Evolutionary conservation across 2,797 vertebrate species (phyloP).

Genomic region (Galaxias olidus): DNA sequence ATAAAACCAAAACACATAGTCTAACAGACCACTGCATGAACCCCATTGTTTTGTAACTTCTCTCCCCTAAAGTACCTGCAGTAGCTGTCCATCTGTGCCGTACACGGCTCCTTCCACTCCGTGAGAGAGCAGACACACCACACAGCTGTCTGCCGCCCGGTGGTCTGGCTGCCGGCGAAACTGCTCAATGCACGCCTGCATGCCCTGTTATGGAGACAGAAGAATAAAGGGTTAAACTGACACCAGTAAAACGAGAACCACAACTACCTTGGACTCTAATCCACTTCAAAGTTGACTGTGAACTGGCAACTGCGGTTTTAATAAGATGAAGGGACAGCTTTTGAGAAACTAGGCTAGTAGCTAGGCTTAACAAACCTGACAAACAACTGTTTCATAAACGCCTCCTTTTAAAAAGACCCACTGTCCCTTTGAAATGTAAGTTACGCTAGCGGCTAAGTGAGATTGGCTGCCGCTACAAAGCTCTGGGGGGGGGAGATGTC

Average conservation of each 20-base stretch:
- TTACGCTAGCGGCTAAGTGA: neutral
- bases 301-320: too few relatives aligned
- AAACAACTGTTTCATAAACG: neutral
- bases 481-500: constrained; percentile 1
- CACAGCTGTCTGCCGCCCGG: constrained; percentile 80
- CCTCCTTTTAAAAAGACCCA: constrained; percentile 1
- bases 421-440: neutral
- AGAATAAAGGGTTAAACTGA: neutral
- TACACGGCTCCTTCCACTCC: constrained; percentile 92
- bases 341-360: too few relatives aligned
- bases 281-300: too few relatives aligned
- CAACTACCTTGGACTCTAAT: too few relatives aligned
- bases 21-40: constrained; percentile 5
- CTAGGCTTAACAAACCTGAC: neutral
- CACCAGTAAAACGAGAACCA: neutral
- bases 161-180: constrained; percentile 81
- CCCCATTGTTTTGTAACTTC: neutral
- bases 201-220: constrained; percentile 71
- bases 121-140: constrained; percentile 92
- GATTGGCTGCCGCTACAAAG: neutral
- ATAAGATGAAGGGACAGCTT: too few relatives aligned
- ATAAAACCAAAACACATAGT: neutral
- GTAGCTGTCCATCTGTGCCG: constrained; percentile 86
- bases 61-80: constrained; percentile 76
- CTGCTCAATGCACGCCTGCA: constrained; percentile 80